Evolutionary conservation across 2,113 vertebrate species (phyloP), one percentile per base, ranked within the genome.

Genomic region (Rallus limicola): DNA sequence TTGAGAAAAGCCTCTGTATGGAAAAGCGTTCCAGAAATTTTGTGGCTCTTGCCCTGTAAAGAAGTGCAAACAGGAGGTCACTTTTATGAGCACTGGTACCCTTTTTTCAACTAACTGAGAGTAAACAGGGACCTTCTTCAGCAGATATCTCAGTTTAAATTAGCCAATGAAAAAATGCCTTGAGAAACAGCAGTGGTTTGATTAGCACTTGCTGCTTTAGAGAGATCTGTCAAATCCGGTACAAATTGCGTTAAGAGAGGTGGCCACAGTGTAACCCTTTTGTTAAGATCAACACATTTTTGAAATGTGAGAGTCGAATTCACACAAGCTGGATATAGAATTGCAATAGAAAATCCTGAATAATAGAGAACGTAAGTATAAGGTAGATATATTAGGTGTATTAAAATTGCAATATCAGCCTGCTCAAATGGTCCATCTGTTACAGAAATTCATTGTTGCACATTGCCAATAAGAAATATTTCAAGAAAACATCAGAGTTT

Each of bases 401-500:
- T 12, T 86, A 70, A 90, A 88, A 44, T 78, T 79, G 42, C 34
- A 68, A 5, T 48, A 70, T 50, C 20, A 78, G 10, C 23, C n/a
- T 44, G 34, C 42, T 83, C 33, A 67, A 36, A 69, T 59, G 14
- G n/a, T 36, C 52, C 13, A 28, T 34, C 34, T 13, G 5, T 81
- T 71, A 63, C 20, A 64, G 42, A 82, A 63, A 3, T 14, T 60
- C 18, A 55, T 58, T 88, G 36, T 25, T 85, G 65, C 84, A 26
- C 26, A 38, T 0, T 58, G 16, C 12, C 0, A 0, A 6, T 64
- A 60, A 76, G 50, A 77, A 88, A 81, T 58, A 40, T 14, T 84
- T 88, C 31, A 70, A 56, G 20, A 76, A 95, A 80, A 86, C 21
- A 83, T 3, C 6, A 53, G 25, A 72, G 16, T 13, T 65, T 82